Base-by-base conservation (phyloP, 2,797 vertebrate species). In the Chelon labrosus region DNA sequence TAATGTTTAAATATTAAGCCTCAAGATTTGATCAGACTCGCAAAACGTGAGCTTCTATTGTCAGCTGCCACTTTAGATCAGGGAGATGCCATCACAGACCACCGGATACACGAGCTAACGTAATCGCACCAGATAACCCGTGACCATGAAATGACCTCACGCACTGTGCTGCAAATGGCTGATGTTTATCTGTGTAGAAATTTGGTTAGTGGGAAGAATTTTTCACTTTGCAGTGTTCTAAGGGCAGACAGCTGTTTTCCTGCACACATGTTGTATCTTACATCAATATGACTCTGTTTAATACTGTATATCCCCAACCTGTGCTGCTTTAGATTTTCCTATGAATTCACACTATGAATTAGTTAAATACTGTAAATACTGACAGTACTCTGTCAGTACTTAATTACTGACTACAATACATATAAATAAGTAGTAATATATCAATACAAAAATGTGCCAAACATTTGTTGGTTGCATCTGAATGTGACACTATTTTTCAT, bases 181-280 rank as follows among this genome's bases (percentile, higher is more conserved):
- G 68, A 77, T 78, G 62, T 57, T 68, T 35, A 75, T 80, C 73
- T 53, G 57, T 51, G 22, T 3, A 44, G 19, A 77, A 51, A 54
- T 47, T 22, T 39, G 42, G 14, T 54, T 37, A 4, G 19, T 14
- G 7, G 3, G 25, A 19, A 10, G 5, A 10, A 3, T 37, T 31
- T 5, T 5, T 16, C 4, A 4, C 19, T 22, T 7, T 66, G 53
- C 5, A 59, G 31, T 16, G 11, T 19, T 9, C 7, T 20, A 3
- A 57, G 19, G n/a, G 25, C 19, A 50, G 27, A 22, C 22, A 37
- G 6, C 35, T 5, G 31, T 41, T 71, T 44, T 62, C 53, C 60
- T 16, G 50, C 60, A 17, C 44, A 35, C 22, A 4, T 50, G 19
- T 46, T 10, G 52, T 10, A 19, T 46, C 67, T 27, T 70, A 49